phyloP scores from a whole-genome alignment of 2,888 invertebrate genomes.

The Eilema griseolum region DNA sequence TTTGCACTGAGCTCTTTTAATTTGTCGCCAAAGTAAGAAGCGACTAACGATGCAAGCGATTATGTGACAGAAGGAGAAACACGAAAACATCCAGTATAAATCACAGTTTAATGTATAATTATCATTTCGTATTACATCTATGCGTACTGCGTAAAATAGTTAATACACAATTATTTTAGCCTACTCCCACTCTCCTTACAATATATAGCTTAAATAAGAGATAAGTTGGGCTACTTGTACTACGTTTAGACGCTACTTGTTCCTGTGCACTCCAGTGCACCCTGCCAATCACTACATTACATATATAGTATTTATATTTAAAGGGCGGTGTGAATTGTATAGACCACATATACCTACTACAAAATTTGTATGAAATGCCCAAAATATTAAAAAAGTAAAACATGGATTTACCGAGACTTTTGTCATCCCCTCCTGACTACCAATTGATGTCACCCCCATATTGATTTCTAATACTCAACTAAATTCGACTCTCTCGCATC shows the following conservation, averaged over 20 bases:
- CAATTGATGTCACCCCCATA: no score
- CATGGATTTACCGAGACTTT: no score
- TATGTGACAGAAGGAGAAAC: background rate
- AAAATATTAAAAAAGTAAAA: no score
- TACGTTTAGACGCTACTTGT: background rate
- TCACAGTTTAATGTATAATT: background rate
- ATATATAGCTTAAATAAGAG: background rate
- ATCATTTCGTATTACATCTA: background rate
- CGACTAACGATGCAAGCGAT: background rate
- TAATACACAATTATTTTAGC: background rate
- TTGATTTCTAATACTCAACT: background rate
- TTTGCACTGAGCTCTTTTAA: no score
- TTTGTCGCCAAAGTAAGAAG: no score
- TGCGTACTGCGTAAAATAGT: background rate
- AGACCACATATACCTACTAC: background rate
- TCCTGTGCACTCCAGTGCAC: background rate
- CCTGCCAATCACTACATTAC: background rate
- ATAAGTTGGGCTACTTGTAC: background rate
- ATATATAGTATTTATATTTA: background rate
- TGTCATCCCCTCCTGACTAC: no score
- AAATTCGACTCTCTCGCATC: background rate
- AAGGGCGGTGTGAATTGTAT: background rate
- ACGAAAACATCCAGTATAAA: background rate
- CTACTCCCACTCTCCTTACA: background rate
- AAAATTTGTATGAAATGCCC: background rate